Percentiles rank a stretch among this genome's conserved stretches.
phyloP scores from a whole-genome alignment of 2,888 invertebrate genomes.

The Ischnura elegans region DNA sequence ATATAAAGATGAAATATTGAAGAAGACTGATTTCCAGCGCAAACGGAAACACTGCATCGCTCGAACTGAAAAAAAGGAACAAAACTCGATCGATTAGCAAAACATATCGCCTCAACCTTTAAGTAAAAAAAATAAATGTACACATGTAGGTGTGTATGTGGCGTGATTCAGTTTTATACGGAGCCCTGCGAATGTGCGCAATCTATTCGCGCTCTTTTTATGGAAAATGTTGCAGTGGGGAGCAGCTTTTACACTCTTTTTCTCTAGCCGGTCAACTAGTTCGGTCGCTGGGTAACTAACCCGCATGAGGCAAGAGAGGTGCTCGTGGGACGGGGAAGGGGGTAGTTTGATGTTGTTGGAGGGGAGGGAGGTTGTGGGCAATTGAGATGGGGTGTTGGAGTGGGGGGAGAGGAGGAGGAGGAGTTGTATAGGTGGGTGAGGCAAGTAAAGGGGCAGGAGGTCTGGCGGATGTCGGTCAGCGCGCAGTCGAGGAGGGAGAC shows the following conservation, averaged over 20 bases:
- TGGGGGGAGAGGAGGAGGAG: not conserved
- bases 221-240: constrained; percentile 4
- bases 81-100: not conserved
- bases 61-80: too few relatives aligned
- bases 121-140: not conserved
- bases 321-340: not conserved
- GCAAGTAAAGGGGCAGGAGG: not conserved
- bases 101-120: not conserved
- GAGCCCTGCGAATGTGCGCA: not conserved
- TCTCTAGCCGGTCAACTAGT: constrained; percentile 54
- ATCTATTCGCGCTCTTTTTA: not conserved
- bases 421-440: not conserved
- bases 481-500: not conserved
- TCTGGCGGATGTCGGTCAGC: not conserved
- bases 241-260: not conserved
- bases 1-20: too few relatives aligned
- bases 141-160: not conserved
- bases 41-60: too few relatives aligned
- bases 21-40: too few relatives aligned
- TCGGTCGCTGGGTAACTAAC: constrained; percentile 53
- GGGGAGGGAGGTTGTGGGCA: not conserved
- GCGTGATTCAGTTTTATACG: not conserved
- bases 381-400: not conserved
- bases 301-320: constrained; percentile 42
- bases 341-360: too few relatives aligned